phyloP scores from a whole-genome alignment of 2,888 invertebrate genomes.

The Phytoseiulus persimilis region DNA sequence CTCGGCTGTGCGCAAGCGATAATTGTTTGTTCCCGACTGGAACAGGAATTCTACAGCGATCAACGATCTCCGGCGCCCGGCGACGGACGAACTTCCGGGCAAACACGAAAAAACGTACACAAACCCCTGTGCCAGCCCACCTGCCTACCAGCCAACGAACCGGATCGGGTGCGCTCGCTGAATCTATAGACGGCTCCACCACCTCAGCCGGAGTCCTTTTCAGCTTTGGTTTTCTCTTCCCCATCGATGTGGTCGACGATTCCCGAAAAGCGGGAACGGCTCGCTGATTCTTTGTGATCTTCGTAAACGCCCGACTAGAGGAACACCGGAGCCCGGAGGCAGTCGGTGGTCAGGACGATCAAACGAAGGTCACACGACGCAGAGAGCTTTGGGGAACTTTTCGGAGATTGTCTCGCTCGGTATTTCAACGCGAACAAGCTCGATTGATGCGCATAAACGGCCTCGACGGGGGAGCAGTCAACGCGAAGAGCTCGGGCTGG shows the following conservation, averaged over 20 bases:
- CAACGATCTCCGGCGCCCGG: not conserved
- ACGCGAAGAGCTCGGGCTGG: not conserved
- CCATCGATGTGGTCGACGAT: too few species aligned
- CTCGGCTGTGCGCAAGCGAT: not conserved
- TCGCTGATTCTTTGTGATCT: not conserved
- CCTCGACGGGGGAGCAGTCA: not conserved
- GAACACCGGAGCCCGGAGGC: too few species aligned
- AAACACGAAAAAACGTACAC: not conserved
- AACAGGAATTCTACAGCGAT: not conserved
- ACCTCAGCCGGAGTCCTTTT: too few species aligned
- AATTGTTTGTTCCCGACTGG: not conserved
- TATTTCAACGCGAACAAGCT: not conserved
- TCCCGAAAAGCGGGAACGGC: not conserved
- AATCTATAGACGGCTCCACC: too few species aligned
- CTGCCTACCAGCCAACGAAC: too few species aligned
- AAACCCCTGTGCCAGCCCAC: too few species aligned
- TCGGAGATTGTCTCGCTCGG: not conserved
- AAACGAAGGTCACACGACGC: not conserved
- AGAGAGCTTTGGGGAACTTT: not conserved
- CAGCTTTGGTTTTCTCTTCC: too few species aligned
- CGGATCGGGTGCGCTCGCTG: too few species aligned
- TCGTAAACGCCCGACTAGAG: not conserved
- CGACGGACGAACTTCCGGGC: not conserved
- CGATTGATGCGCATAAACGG: not conserved
- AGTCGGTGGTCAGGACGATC: not conserved